These are phyloP conservation scores for Cyclargus thomasi DNA, from an alignment of 1,140 invertebrate genomes.

Conservation along the genomic window DNA sequence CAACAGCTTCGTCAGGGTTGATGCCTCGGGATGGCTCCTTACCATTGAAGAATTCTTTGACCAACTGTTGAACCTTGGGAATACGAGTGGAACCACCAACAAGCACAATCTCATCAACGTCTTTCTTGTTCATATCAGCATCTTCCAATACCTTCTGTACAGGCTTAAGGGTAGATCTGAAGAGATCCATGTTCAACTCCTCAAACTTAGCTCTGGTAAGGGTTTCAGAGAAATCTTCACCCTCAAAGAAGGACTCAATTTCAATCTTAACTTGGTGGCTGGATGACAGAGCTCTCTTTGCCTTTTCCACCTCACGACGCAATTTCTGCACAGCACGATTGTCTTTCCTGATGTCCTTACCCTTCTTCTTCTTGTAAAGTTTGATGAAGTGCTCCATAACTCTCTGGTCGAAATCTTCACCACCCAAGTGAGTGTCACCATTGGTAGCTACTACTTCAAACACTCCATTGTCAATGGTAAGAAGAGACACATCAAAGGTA, in stretches of 20 bases:
- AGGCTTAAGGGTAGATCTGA: conserved; percentile 98
- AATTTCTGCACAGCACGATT: conserved; percentile 97
- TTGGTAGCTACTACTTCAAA: conserved; percentile 96
- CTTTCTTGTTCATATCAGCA: conserved; percentile 98
- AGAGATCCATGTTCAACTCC: conserved; percentile 99
- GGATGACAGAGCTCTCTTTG: conserved; percentile 95
- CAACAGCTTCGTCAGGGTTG: conserved; percentile 98
- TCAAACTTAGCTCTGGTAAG: conserved; percentile 99
- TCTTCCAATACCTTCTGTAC: conserved; percentile 98
- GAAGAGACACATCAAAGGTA: conserved; percentile 98
- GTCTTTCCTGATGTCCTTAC: conserved; percentile 97
- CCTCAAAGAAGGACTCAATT: conserved; percentile 99
- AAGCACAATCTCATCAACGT: conserved; percentile 98
- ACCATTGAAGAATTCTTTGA: conserved; percentile 98
- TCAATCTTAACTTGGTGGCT: conserved; percentile 98
- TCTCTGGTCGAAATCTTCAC: conserved; percentile 98
- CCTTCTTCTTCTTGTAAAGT: conserved; percentile 99
- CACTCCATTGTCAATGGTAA: conserved; percentile 99
- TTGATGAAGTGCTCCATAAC: conserved; percentile 99
- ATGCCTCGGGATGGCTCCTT: conserved; percentile 98
- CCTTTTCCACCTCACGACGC: conserved; percentile 97
- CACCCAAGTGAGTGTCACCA: conserved; percentile 98
- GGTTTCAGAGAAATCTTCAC: conserved; percentile 99
- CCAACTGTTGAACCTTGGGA: conserved; percentile 98
- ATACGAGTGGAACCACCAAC: conserved; percentile 99